Evolutionary conservation across 2,113 vertebrate genomes (phyloP).

Genomic region (Neodon shergylaensis): DNA sequence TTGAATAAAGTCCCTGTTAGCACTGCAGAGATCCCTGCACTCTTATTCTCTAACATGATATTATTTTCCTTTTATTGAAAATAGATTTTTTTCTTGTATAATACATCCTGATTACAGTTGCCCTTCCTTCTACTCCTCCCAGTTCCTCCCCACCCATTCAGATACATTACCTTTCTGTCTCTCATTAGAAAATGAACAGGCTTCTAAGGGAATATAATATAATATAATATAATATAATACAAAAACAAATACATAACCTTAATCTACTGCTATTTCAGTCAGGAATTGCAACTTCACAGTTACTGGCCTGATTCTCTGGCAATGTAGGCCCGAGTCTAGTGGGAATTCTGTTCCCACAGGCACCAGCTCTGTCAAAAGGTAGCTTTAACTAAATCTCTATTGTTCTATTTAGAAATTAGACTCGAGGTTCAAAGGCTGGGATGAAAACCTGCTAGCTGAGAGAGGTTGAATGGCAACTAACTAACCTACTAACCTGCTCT

Average conservation of each 20-base stretch:
- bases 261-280: background rate
- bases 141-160: background rate
- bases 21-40: background rate
- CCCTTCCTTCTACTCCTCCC: background rate
- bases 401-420: background rate
- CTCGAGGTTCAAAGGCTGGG: background rate
- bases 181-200: background rate
- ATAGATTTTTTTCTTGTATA: background rate
- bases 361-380: background rate
- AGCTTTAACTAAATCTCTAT: background rate
- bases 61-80: background rate
- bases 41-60: background rate
- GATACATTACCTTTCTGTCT: background rate
- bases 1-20: background rate
- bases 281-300: background rate
- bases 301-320: background rate
- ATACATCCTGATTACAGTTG: background rate
- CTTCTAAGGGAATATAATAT: background rate
- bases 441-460: background rate
- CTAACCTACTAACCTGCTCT: background rate
- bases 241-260: background rate
- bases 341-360: background rate
- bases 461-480: background rate
- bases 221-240: background rate
- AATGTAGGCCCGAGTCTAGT: background rate